Evolutionary conservation across 2,888 invertebrate genomes (phyloP).

Genomic region (Allacma fusca): DNA sequence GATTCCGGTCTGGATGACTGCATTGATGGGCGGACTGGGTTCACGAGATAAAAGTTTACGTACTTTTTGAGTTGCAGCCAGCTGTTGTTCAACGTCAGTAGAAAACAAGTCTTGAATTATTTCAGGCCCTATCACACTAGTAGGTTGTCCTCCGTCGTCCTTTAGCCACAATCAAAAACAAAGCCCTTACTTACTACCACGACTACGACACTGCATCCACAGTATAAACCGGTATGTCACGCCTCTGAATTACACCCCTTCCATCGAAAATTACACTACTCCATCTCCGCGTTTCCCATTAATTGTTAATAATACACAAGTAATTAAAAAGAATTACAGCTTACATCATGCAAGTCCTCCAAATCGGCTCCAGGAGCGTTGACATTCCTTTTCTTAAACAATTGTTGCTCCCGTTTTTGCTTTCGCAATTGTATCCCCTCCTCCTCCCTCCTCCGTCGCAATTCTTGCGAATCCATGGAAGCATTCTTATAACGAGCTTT

Average conservation of each 20-base stretch:
- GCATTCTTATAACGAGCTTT: constrained; percentile 94
- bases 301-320: no score
- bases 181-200: no score
- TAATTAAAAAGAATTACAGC: no score
- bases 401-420: constrained; percentile 93
- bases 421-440: constrained; percentile 95
- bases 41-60: constrained; percentile 91
- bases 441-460: constrained; percentile 90
- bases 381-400: constrained; percentile 92
- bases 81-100: constrained; percentile 78
- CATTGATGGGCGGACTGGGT: constrained; percentile 96
- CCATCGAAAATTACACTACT: no score
- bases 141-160: constrained; percentile 25
- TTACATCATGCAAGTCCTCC: constrained; percentile 40
- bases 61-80: constrained; percentile 89
- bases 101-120: constrained; percentile 88
- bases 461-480: constrained; percentile 88
- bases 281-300: no score
- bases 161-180: constrained; percentile 20
- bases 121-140: constrained; percentile 72
- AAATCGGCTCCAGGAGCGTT: constrained; percentile 62
- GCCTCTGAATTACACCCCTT: no score
- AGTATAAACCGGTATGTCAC: no score
- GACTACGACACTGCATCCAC: no score
- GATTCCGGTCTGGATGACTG: constrained; percentile 92